Evolutionary conservation across 2,888 invertebrate genomes (phyloP).

Genomic region (Sarcophaga rosellei): DNA sequence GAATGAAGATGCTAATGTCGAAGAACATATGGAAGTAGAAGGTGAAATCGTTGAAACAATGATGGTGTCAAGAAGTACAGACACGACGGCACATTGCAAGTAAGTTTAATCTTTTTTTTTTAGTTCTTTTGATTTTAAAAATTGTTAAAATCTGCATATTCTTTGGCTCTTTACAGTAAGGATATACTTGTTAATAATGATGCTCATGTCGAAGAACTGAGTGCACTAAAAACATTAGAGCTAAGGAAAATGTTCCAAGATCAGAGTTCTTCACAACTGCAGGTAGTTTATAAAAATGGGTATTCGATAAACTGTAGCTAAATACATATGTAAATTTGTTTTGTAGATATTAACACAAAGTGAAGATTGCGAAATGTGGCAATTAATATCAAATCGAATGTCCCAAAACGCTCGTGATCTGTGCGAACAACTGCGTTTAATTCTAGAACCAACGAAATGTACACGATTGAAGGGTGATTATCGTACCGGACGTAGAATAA

Average conservation of each 20-base stretch:
- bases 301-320: not conserved
- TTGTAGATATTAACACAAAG: conserved; percentile 73
- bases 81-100: conserved; percentile 90
- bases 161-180: conserved; percentile 70
- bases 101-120: conserved; percentile 75
- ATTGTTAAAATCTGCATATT: not conserved
- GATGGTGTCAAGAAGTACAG: conserved; percentile 86
- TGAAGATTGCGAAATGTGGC: conserved; percentile 79
- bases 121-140: not conserved
- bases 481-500: conserved; percentile 96
- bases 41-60: conserved; percentile 88
- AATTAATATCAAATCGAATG: conserved; percentile 80
- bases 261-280: conserved; percentile 74
- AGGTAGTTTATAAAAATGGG: conserved; percentile 69
- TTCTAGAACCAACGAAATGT: conserved; percentile 97
- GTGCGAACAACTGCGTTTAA: conserved; percentile 95
- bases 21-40: conserved; percentile 85
- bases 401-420: conserved; percentile 88
- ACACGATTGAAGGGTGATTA: conserved; percentile 97
- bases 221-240: conserved; percentile 75
- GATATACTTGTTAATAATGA: conserved; percentile 77
- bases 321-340: not conserved
- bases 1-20: conserved; percentile 81
- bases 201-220: conserved; percentile 74
- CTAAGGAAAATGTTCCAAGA: conserved; percentile 78